These are phyloP conservation scores for Cotesia typhae DNA, from an alignment of 1,140 invertebrate genomes.

Conservation along the genomic window DNA sequence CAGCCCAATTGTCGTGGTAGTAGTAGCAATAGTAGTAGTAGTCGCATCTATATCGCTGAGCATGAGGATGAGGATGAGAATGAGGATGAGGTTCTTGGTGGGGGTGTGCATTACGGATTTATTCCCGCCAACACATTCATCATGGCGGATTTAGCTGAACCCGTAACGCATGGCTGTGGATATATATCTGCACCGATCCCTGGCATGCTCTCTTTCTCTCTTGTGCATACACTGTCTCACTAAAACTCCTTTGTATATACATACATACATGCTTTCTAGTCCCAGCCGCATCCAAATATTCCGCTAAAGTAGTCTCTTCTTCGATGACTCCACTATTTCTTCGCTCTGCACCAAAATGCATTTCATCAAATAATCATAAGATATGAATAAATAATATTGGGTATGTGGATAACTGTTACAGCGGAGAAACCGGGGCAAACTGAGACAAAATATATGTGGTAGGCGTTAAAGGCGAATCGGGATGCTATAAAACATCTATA, in stretches of 20 bases:
- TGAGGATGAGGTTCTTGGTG: slow-evolving; percentile 41
- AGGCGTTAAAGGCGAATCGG: not conserved
- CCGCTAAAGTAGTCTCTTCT: slow-evolving; percentile 48
- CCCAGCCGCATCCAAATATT: slow-evolving; percentile 40
- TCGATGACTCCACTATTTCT: slow-evolving; percentile 59
- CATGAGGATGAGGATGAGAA: too few relatives aligned
- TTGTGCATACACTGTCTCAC: slow-evolving; percentile 28
- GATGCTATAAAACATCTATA: slow-evolving; percentile 25
- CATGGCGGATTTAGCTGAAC: slow-evolving; percentile 68
- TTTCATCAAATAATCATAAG: slow-evolving; percentile 9
- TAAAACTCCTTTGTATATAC: slow-evolving; percentile 4
- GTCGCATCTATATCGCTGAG: slow-evolving; percentile 3
- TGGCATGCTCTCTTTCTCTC: slow-evolving; percentile 36
- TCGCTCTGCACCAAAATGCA: slow-evolving; percentile 41
- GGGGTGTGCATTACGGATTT: slow-evolving; percentile 68
- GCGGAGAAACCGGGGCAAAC: not conserved
- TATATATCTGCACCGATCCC: slow-evolving; percentile 63
- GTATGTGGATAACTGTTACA: not conserved
- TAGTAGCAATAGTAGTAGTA: slow-evolving; percentile 14
- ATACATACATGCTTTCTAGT: not conserved
- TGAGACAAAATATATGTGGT: slow-evolving; percentile 1
- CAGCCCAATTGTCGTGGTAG: not conserved
- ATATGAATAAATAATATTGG: too few relatives aligned
- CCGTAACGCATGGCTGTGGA: slow-evolving; percentile 66
- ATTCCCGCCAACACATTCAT: slow-evolving; percentile 68